phyloP scores from a whole-genome alignment of 2,113 vertebrate species.

The Podarcis cretensis region DNA sequence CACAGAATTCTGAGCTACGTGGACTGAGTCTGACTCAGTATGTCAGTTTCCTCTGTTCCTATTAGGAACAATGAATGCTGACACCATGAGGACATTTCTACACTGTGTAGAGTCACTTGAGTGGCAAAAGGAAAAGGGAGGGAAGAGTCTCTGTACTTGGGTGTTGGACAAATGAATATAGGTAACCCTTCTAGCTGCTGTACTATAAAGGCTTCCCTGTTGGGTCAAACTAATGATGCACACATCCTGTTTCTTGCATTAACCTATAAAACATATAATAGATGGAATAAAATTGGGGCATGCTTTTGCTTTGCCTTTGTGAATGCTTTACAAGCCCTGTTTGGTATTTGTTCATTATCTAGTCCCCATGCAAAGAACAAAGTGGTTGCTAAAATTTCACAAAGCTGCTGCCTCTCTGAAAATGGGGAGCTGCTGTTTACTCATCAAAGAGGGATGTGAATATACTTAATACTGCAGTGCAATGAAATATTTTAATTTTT shows the following conservation, averaged over 20 bases:
- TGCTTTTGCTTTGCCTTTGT: not conserved
- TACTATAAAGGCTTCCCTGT: too few species aligned
- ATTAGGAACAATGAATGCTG: not conserved
- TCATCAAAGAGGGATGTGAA: not conserved
- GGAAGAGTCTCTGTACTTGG: too few species aligned
- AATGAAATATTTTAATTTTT: not conserved
- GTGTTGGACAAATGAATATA: not conserved
- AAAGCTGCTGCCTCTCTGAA: not conserved
- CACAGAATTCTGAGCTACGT: too few species aligned
- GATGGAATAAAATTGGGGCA: not conserved
- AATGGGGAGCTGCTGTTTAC: not conserved
- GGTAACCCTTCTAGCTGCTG: too few species aligned
- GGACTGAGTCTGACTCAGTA: too few species aligned
- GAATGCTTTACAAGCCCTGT: not conserved
- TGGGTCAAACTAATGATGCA: not conserved
- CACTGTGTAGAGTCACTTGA: not conserved
- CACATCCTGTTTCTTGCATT: not conserved
- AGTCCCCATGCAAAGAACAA: not conserved
- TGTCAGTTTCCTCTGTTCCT: too few species aligned
- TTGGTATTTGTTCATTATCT: not conserved
- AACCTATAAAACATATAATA: not conserved
- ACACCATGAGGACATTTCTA: not conserved
- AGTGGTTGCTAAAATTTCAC: not conserved
- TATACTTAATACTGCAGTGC: not conserved
- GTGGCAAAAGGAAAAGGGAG: not conserved